Base-by-base conservation (phyloP, 2,797 vertebrate genomes). In the Benthosema pterotum region DNA sequence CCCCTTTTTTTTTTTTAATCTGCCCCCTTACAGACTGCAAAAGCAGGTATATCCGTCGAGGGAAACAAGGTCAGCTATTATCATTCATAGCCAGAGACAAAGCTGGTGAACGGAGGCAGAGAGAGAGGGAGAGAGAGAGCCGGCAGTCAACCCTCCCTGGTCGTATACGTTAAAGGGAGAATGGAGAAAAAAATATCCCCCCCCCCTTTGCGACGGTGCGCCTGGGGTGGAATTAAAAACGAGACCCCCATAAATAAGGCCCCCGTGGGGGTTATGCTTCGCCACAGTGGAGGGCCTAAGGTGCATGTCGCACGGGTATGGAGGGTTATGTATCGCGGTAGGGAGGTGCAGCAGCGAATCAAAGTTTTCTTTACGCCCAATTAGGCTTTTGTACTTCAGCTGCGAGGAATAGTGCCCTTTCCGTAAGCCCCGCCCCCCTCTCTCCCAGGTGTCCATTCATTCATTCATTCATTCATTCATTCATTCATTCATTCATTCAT, bases 51-150 rank as follows among this genome's bases (percentile, higher is more conserved):
- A n/a, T n/a, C n/a, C 79, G 80, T 79, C 62, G 78, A 72, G 1
- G 49, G 79, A 85, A 90, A 89, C 87, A 92, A 91, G 90, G 90
- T 90, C 86, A 80, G 64, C 72, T 52, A 88, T 92, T 90, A 90
- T 87, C 88, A 92, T 92, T 87, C 83, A 84, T 79, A 81, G 89
- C 63, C 69, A 14, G 77, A 73, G 83, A 85, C 80, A 72, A 80
- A 72, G 59, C 48, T 1, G 42, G 75, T 76, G 32, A 18, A 19
- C 57, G 15, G 16, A 17, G 55, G 32, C 32, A 38, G n/a, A n/a
- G n/a, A 38, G 32, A 38, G 32, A 38, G 32, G 7, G 32, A 38
- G 32, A 9, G 7, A 38, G 32, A n/a, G 32, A 9, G 32, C 32
- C 32, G 32, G 32, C 32, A 38, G 32, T 38, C 32, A 11, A 38